Evolutionary conservation across 2,888 invertebrate genomes (phyloP).

Genomic region (Pyrocoelia pectoralis): DNA sequence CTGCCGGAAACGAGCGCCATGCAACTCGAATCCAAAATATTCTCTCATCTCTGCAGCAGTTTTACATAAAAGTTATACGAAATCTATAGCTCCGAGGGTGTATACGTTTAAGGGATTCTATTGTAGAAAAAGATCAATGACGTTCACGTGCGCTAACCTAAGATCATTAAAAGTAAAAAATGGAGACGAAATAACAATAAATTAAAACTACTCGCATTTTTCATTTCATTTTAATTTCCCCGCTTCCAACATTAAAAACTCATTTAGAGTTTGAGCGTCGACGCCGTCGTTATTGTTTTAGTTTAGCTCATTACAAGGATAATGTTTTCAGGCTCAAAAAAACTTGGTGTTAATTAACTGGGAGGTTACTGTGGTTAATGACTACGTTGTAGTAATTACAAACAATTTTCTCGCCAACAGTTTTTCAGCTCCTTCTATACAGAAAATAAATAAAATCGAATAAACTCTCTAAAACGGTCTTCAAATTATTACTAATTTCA

Average conservation of each 20-base stretch:
- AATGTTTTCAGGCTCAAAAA: neutral
- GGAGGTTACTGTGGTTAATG: slow-evolving; percentile 6
- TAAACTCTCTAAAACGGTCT: too few relatives aligned
- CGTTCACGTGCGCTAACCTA: neutral
- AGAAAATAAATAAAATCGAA: too few relatives aligned
- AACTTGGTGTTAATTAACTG: slow-evolving; percentile 1
- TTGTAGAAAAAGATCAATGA: slow-evolving; percentile 19
- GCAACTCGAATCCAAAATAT: slow-evolving; percentile 50
- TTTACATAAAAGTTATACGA: slow-evolving; percentile 30
- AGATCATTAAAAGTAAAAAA: neutral
- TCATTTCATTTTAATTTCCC: slow-evolving; percentile 13
- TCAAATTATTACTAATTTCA: neutral
- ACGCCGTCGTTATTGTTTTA: slow-evolving; percentile 11
- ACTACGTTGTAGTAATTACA: neutral
- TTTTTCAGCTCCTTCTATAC: too few relatives aligned
- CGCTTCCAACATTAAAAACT: slow-evolving; percentile 44
- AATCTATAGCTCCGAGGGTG: slow-evolving; percentile 17
- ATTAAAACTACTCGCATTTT: slow-evolving; percentile 15
- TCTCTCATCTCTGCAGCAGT: slow-evolving; percentile 28
- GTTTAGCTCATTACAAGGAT: neutral
- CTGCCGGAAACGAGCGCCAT: slow-evolving; percentile 59
- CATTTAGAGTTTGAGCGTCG: slow-evolving; percentile 37
- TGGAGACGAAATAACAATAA: slow-evolving; percentile 5
- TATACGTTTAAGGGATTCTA: slow-evolving; percentile 14
- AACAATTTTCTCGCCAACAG: neutral